Conservation (phyloP, 2,888 invertebrate genomes). For the Eremobia ochroleuca region DNA sequence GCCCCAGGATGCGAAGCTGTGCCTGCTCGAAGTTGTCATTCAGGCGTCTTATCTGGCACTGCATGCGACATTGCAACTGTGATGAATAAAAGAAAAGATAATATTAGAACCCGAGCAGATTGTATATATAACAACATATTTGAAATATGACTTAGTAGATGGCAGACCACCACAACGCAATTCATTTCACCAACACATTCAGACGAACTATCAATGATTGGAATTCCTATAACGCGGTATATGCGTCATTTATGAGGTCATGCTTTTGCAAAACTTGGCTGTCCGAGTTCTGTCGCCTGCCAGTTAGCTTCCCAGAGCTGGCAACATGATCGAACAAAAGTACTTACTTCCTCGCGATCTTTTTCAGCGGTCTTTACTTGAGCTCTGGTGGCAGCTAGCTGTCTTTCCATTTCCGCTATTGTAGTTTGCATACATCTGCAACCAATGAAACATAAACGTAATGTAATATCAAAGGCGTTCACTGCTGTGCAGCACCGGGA, state of each 20-base stretch:
- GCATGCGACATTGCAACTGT: slow-evolving; percentile 93
- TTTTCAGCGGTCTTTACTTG: slow-evolving; percentile 92
- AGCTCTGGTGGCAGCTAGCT: slow-evolving; percentile 92
- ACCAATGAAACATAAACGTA: not conserved
- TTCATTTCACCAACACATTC: not conserved
- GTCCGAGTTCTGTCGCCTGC: not conserved
- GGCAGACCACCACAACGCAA: not conserved
- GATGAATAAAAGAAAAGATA: slow-evolving; percentile 15
- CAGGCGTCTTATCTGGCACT: slow-evolving; percentile 93
- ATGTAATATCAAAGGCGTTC: not conserved
- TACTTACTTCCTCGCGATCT: slow-evolving; percentile 92
- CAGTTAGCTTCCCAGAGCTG: not conserved
- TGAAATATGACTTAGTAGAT: not conserved
- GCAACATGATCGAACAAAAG: not conserved
- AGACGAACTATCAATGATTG: not conserved
- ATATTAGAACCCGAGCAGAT: not conserved
- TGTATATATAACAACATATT: not conserved
- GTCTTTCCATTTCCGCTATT: slow-evolving; percentile 92
- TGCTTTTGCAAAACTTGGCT: not conserved
- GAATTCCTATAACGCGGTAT: not conserved
- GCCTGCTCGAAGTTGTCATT: slow-evolving; percentile 94
- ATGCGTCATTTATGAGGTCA: not conserved
- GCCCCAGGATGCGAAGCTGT: slow-evolving; percentile 92
- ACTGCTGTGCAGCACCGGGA: not conserved
- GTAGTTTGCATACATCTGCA: slow-evolving; percentile 92